Evolutionary conservation across 1,140 invertebrate genomes (phyloP), one percentile per base, ranked within the genome.

Genomic region (Zaprionus africanus): DNA sequence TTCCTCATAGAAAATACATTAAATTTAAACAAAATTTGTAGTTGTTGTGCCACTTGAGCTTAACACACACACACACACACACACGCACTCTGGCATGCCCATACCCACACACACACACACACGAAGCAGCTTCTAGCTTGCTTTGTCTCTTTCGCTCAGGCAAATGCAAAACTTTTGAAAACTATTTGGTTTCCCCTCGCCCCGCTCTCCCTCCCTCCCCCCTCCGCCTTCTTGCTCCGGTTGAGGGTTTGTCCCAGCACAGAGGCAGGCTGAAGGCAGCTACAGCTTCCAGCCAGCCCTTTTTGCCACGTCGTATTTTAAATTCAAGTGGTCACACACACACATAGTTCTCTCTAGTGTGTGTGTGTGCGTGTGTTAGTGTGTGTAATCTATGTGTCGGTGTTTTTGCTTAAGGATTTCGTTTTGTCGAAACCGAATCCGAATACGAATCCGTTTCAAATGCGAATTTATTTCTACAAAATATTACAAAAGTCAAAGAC

Each of bases 401-500:
- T 77, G 77, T 76, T 75, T 77, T 77, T 82, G 87, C 79, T 77
- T 83, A 90, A 92, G 90, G 86, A 91, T 92, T 91, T 91, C 86
- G 86, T 69, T 87, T 84, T 79, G 78, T 71, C 74, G 78, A 41
- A 76, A 82, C 75, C 72, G 69, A 81, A 75, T 79, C 71, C 71
- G 69, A 81, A 75, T 79, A 64, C 84, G 79, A 83, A 87, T 91
- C 90, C 90, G 86, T 91, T 91, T 91, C 90, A 91, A 91, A 91
- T 91, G 77, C 76, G 82, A 90, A 91, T 91, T 90, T 90, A 90
- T 90, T 90, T 90, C 87, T 79, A 83, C 78, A 91, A 91, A 91
- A 91, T 91, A 91, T 91, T 91, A 91, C 78, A 83, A 91, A 91
- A 91, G 88, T 91, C 90, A 91, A 86, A 90, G 86, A 82, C 81